phyloP scores from a whole-genome alignment of 2,888 invertebrate genomes.

The Erebia epiphron region DNA sequence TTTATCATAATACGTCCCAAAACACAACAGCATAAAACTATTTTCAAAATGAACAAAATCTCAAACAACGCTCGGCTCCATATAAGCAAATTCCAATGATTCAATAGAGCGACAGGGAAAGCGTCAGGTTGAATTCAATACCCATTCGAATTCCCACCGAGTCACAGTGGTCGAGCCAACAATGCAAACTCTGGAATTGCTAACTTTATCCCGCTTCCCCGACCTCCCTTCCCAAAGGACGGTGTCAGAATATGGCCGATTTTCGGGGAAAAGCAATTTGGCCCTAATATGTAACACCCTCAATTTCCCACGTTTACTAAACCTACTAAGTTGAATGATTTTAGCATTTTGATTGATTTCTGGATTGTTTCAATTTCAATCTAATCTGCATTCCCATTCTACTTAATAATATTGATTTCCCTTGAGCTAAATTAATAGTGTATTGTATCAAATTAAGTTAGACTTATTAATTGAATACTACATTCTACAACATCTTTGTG shows the following conservation, averaged over 20 bases:
- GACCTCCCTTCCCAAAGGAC: conserved; percentile 53
- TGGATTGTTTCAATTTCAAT: conserved; percentile 35
- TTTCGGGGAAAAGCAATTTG: conserved; percentile 66
- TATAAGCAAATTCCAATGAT: conserved; percentile 50
- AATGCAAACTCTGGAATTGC: conserved; percentile 71
- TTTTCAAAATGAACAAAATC: conserved; percentile 29
- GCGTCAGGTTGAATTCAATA: conserved; percentile 67
- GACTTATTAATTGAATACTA: no score
- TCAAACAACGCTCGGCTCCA: conserved; percentile 28
- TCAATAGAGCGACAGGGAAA: conserved; percentile 57
- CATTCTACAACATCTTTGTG: not conserved
- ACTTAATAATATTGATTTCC: conserved; percentile 9
- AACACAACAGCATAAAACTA: not conserved
- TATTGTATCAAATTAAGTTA: no score
- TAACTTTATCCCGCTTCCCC: conserved; percentile 60
- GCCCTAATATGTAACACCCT: conserved; percentile 67
- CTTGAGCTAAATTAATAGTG: not conserved
- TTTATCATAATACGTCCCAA: not conserved
- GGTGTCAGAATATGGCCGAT: conserved; percentile 55
- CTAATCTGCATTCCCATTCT: conserved; percentile 31
- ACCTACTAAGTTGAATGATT: conserved; percentile 41
- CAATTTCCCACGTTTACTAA: conserved; percentile 50
- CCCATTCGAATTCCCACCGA: conserved; percentile 59
- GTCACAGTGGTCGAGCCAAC: conserved; percentile 62
- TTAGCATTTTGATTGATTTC: conserved; percentile 45